Evolutionary conservation across 2,888 invertebrate genomes (phyloP).

Genomic region (Drosophila suboccidentalis): DNA sequence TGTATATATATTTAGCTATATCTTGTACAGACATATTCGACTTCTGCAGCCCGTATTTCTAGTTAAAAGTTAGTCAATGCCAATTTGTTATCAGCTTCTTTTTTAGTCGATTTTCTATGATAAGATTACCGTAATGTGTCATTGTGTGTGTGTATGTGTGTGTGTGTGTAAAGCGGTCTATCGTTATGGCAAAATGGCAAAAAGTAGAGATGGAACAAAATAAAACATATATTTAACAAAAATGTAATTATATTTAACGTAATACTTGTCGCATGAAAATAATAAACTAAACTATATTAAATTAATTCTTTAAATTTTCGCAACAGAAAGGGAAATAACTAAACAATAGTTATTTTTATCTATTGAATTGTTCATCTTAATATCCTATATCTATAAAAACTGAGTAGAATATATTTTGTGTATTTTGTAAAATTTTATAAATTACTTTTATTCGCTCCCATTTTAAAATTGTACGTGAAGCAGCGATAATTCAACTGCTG

Average conservation of each 20-base stretch:
- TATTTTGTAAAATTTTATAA: neutral
- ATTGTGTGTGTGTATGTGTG: neutral
- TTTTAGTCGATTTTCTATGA: constrained; percentile 55
- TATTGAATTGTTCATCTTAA: too few relatives aligned
- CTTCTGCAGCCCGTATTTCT: constrained; percentile 22
- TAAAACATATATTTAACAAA: neutral
- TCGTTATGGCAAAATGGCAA: constrained; percentile 27
- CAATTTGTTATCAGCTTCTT: constrained; percentile 51
- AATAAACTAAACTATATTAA: neutral
- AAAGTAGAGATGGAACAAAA: neutral
- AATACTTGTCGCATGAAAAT: neutral
- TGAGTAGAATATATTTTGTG: neutral
- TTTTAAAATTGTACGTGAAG: constrained; percentile 2
- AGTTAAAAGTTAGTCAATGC: constrained; percentile 53
- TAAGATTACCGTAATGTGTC: constrained; percentile 51
- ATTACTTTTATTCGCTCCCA: neutral
- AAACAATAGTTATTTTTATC: too few relatives aligned
- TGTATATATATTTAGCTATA: constrained; percentile 10
- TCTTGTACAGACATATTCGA: constrained; percentile 15
- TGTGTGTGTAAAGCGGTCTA: constrained; percentile 10
- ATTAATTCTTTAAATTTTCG: neutral
- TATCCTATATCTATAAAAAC: neutral
- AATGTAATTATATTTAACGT: too few relatives aligned
- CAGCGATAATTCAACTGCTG: neutral
- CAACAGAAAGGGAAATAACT: too few relatives aligned